Base-by-base conservation (phyloP, 2,888 invertebrate species). In the Busseola fusca region DNA sequence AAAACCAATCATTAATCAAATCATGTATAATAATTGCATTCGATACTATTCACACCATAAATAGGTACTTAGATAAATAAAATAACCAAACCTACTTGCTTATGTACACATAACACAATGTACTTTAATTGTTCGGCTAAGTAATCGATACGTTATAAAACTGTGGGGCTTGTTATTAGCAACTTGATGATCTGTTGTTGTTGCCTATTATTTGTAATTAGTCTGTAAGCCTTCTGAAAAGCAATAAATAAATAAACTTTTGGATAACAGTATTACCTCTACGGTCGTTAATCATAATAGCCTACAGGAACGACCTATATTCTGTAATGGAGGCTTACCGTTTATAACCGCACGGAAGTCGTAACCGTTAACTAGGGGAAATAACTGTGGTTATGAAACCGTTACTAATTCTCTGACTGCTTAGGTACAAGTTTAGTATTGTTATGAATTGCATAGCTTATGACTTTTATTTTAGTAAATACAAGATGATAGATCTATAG, bases 321-420 rank as follows among this genome's bases (percentile, higher is more conserved):
- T 63, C 54, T 30, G 63, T 77, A 70, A 78, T 78, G 25, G 78
- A 50, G 72, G 71, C 54, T 81, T 66, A 76, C 58, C 65, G 63
- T 78, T 81, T 59, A 65, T 59, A 66, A 71, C 81, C 62, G 12
- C 42, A 42, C 42, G 81, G 81, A 78, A 78, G 65, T 78, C 62
- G 58, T 81, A 77, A 81, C 58, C 16, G 62, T 80, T 78, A 78
- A 78, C 63, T 52, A 42, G 18, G 50, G 78, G 78, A 77, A 77
- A 77, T 78, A 78, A 81, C 71, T 56, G 65, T 63, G 65, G 72
- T 76, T 77, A 81, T 59, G 65, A 81, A 62, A 62, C 54, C 54
- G 30, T 71, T 65, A 27, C 45, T 69, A 76, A 64, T 79, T 76
- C 68, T 72, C 60, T 57, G 21, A 34, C 57, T 58, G 21, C n/a